phyloP scores from a whole-genome alignment of 2,888 invertebrate genomes.

The Pammene fasciana region DNA sequence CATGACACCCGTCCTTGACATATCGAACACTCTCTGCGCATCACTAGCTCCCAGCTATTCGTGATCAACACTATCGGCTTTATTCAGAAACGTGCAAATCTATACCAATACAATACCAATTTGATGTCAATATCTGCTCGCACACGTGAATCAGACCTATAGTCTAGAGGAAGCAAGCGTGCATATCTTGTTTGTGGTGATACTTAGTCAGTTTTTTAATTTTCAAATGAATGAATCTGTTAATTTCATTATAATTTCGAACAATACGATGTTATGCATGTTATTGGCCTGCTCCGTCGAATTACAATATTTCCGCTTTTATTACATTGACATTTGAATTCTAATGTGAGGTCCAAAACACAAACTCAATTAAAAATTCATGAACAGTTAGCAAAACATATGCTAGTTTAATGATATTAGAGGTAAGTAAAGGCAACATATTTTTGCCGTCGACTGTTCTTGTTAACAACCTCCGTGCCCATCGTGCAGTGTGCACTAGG shows the following conservation, averaged over 20 bases:
- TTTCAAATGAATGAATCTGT: not conserved
- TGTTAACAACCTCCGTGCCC: too few relatives aligned
- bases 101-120: not conserved
- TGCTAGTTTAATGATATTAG: too few relatives aligned
- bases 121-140: not conserved
- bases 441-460: too few relatives aligned
- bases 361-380: too few relatives aligned
- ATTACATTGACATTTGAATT: too few relatives aligned
- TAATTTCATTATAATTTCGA: conserved; percentile 3
- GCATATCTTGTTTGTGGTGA: not conserved
- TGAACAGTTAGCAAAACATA: too few relatives aligned
- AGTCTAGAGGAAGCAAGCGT: too few relatives aligned
- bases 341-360: too few relatives aligned
- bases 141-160: too few relatives aligned
- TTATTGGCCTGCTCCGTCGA: not conserved
- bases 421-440: too few relatives aligned
- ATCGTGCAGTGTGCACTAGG: too few relatives aligned
- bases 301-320: conserved; percentile 13
- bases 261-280: conserved; percentile 14
- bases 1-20: conserved; percentile 36
- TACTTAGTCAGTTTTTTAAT: not conserved
- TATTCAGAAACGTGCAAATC: not conserved
- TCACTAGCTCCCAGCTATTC: conserved; percentile 18
- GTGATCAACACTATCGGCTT: not conserved
- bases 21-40: conserved; percentile 32